Evolutionary conservation across 2,888 invertebrate species (phyloP).

Genomic region (Pinctada fucata): DNA sequence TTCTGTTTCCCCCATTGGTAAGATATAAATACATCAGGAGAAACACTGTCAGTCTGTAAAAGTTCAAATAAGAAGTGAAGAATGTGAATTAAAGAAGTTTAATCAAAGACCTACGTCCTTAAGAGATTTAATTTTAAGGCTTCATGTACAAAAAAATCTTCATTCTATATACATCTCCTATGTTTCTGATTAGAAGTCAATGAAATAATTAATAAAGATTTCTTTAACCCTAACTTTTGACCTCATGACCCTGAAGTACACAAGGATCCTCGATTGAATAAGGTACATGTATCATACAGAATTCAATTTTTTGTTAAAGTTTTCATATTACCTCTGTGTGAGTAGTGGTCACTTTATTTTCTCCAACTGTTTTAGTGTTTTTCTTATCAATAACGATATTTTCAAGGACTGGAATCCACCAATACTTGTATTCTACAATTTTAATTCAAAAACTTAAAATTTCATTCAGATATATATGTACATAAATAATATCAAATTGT

Average conservation of each 20-base stretch:
- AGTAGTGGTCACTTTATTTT: not conserved
- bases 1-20: slow-evolving; percentile 74
- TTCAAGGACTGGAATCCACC: slow-evolving; percentile 67
- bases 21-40: slow-evolving; percentile 65
- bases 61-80: not conserved
- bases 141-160: not conserved
- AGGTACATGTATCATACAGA: too few relatives aligned
- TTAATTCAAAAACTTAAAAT: not conserved
- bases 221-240: too few relatives aligned
- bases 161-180: not conserved
- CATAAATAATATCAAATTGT: not conserved
- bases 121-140: too few relatives aligned
- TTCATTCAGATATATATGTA: not conserved
- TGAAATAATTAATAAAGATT: too few relatives aligned
- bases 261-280: too few relatives aligned
- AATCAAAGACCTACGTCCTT: too few relatives aligned
- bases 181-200: too few relatives aligned
- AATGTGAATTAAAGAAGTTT: not conserved
- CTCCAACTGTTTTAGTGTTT: slow-evolving; percentile 22
- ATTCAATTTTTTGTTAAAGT: too few relatives aligned
- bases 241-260: too few relatives aligned
- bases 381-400: slow-evolving; percentile 52
- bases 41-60: not conserved
- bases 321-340: too few relatives aligned
- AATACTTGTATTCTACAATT: slow-evolving; percentile 58